These are phyloP conservation scores for Drosophila mayaguana DNA, from an alignment of 2,888 invertebrate species.

Conservation along the genomic window DNA sequence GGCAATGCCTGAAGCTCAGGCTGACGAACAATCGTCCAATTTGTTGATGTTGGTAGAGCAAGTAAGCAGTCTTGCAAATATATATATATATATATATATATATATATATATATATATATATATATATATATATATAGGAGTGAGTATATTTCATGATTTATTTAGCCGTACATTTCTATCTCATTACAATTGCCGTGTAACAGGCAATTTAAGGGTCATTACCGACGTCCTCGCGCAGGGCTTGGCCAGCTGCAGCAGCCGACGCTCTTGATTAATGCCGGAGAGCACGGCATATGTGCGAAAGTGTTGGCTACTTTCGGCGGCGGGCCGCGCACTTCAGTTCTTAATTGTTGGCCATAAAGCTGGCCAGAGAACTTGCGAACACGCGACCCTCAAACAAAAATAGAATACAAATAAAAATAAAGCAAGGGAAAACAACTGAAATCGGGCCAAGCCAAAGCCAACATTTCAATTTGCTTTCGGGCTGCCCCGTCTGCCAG, in stretches of 20 bases:
- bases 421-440: slow-evolving; percentile 8
- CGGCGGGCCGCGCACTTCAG: slow-evolving; percentile 40
- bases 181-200: slow-evolving; percentile 71
- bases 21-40: slow-evolving; percentile 39
- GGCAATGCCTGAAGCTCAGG: slow-evolving; percentile 9
- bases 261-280: slow-evolving; percentile 67
- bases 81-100: neutral
- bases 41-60: slow-evolving; percentile 29
- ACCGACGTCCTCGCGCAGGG: neutral
- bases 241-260: slow-evolving; percentile 43
- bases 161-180: slow-evolving; percentile 60
- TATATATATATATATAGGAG: neutral
- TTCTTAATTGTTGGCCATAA: slow-evolving; percentile 76
- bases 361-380: slow-evolving; percentile 59
- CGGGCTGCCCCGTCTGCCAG: slow-evolving; percentile 21
- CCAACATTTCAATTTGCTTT: slow-evolving; percentile 67
- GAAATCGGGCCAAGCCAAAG: slow-evolving; percentile 18
- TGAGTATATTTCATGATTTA: slow-evolving; percentile 56
- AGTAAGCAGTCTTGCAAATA: slow-evolving; percentile 2
- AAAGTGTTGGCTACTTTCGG: slow-evolving; percentile 65
- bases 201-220: slow-evolving; percentile 57
- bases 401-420: slow-evolving; percentile 16
- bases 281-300: slow-evolving; percentile 63
- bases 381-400: slow-evolving; percentile 51
- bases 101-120: neutral